phyloP scores from a whole-genome alignment of 2,797 vertebrate species.

The Falco cherrug region DNA sequence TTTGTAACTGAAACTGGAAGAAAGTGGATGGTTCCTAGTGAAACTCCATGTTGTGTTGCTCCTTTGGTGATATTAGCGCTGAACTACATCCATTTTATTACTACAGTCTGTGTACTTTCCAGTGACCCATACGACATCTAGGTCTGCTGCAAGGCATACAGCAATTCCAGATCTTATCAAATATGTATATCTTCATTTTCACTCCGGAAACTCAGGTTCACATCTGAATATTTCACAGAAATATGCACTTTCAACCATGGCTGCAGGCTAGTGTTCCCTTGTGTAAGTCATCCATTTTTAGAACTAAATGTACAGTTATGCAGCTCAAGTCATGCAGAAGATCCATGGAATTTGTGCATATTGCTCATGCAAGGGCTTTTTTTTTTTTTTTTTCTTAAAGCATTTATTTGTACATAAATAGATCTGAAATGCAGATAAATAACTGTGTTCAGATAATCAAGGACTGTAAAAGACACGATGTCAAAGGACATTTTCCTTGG shows the following conservation, averaged over 20 bases:
- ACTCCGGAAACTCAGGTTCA: background rate
- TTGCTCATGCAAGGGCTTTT: background rate
- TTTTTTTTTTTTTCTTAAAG: background rate
- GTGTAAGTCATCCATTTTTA: slow-evolving; percentile 45
- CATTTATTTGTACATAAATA: slow-evolving; percentile 16
- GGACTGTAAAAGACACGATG: background rate
- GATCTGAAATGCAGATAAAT: slow-evolving; percentile 37
- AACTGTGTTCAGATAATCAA: slow-evolving; percentile 32
- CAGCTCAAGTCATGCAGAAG: slow-evolving; percentile 37
- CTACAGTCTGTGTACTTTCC: background rate
- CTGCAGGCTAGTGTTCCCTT: slow-evolving; percentile 35
- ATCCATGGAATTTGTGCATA: slow-evolving; percentile 12
- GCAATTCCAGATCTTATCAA: slow-evolving; percentile 33
- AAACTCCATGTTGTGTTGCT: background rate
- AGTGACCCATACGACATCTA: background rate
- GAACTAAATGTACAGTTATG: slow-evolving; percentile 47
- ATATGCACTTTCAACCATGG: background rate
- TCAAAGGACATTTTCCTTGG: slow-evolving; percentile 46
- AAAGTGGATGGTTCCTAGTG: background rate
- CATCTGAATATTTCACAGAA: slow-evolving; percentile 58
- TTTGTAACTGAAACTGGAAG: background rate
- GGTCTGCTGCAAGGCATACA: slow-evolving; percentile 2
- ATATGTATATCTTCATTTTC: slow-evolving; percentile 13
- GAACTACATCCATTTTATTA: background rate
- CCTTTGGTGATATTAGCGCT: background rate